A percentile compares a stretch with the other conserved stretches of the same genome.
These are phyloP conservation scores for Heliconius charithonia DNA, from an alignment of 2,888 invertebrate genomes.

Conservation along the genomic window DNA sequence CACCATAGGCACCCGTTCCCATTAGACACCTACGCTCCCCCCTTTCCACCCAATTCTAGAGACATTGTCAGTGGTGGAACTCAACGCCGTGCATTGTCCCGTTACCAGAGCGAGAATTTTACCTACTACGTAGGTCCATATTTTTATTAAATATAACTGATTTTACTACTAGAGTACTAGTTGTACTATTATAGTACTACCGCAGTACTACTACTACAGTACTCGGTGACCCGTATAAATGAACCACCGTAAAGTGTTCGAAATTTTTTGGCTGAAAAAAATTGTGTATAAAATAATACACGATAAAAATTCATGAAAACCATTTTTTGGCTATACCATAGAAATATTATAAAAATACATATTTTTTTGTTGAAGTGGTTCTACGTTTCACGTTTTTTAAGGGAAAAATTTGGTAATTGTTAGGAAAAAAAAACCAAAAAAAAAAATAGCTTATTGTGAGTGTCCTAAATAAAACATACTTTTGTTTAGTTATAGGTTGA, in stretches of 20 bases:
- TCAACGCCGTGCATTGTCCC: too few species aligned
- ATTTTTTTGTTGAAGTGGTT: not conserved
- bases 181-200: slow-evolving; percentile 9
- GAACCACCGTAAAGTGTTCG: not conserved
- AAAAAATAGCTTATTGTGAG: not conserved
- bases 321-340: not conserved
- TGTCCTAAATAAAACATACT: too few species aligned
- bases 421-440: not conserved
- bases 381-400: not conserved
- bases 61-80: too few species aligned
- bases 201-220: not conserved
- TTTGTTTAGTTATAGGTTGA: too few species aligned
- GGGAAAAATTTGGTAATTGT: not conserved
- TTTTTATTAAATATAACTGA: not conserved
- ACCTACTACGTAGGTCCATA: too few species aligned
- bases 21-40: too few species aligned
- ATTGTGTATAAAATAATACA: not conserved
- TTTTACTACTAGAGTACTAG: slow-evolving; percentile 12
- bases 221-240: slow-evolving; percentile 1
- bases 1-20: too few species aligned
- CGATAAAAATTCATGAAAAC: slow-evolving; percentile 1
- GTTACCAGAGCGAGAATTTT: too few species aligned
- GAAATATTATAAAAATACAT: not conserved
- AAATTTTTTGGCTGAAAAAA: slow-evolving; percentile 9
- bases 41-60: too few species aligned